Base-by-base conservation (phyloP, 2,797 vertebrate genomes). In the Coreius guichenoti region DNA sequence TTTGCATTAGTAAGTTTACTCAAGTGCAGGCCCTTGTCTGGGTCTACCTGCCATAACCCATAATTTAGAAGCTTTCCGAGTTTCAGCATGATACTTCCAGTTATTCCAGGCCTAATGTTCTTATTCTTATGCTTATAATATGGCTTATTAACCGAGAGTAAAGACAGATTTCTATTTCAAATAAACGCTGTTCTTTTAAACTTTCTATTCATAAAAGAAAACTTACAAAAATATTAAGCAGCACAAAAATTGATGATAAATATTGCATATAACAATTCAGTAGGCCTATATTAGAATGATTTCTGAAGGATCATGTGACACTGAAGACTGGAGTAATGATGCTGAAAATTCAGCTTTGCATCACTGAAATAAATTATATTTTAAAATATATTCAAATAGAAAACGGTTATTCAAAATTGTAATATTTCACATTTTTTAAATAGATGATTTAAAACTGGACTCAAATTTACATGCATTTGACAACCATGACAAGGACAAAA, bases 1-100 rank as follows among this genome's bases (percentile, higher is more conserved):
- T 17, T 87, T 7, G 68, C 54, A 84, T 77, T 78, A 13, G 74
- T 82, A 31, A 26, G 13, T 86, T 26, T 86, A 36, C 14, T 83
- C n/a, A 33, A 86, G 63, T 16, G 39, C 74, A 61, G 74, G 73
- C 33, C 49, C 73, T 45, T 82, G 1, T 72, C 63, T 86, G 36
- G 73, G 72, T 19, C 49, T 82, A 14, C 73, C 65, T 31, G 39
- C 51, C 26, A 9, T 43, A 19, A 82, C 65, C 85, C 73, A 86
- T 5, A 36, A 73, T 58, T 56, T 51, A 45, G 56, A 70, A 19
- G 65, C 80, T 33, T 77, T 14, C 16, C n/a, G 67, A 33, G 85
- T 74, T 78, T 82, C 65, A 33, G 81, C 36, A 49, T 72, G 74
- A 63, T 78, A 36, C 21, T n/a, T n/a, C n/a, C n/a, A n/a, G n/a